Percentiles rank a stretch among this genome's conserved stretches.
phyloP scores from a whole-genome alignment of 2,888 invertebrate genomes.

The Drosophila peninsularis region DNA sequence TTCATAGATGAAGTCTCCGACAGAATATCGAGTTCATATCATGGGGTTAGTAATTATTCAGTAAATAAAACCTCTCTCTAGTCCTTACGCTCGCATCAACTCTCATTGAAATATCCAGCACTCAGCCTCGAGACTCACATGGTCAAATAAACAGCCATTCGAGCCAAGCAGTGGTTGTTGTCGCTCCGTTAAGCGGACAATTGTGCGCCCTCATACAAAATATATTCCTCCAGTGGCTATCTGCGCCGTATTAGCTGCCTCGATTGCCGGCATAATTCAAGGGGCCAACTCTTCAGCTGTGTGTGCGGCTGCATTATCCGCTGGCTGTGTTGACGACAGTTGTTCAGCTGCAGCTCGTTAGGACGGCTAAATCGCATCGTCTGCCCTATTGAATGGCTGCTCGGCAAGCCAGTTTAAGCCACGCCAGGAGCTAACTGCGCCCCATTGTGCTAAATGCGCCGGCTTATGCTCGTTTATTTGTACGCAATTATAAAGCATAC shows the following conservation, averaged over 20 bases:
- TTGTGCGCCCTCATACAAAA: slow-evolving; percentile 6
- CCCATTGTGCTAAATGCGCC: slow-evolving; percentile 49
- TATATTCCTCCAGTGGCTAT: slow-evolving; percentile 23
- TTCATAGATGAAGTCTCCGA: no score
- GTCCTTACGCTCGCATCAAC: background rate
- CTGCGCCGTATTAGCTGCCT: slow-evolving; percentile 47
- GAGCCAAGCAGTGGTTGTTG: background rate
- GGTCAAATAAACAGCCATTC: slow-evolving; percentile 3
- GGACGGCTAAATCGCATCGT: slow-evolving; percentile 27
- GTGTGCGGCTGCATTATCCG: slow-evolving; percentile 31
- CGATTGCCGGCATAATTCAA: slow-evolving; percentile 55
- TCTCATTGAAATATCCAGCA: background rate
- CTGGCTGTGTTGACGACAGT: slow-evolving; percentile 44
- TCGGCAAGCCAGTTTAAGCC: slow-evolving; percentile 5
- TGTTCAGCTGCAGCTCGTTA: slow-evolving; percentile 53
- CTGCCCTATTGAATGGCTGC: slow-evolving; percentile 18
- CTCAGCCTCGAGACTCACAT: no score
- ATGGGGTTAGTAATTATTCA: no score
- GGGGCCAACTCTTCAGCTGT: slow-evolving; percentile 34
- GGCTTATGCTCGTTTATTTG: slow-evolving; percentile 32
- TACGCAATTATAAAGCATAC: slow-evolving; percentile 63
- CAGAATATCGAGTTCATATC: no score
- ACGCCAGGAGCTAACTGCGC: background rate
- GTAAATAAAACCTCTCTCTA: no score
- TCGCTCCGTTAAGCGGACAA: background rate